A percentile compares a stretch with the other conserved stretches of the same genome.
These are phyloP conservation scores for Oncorhynchus keta DNA, from an alignment of 2,113 vertebrate species.

Conservation along the genomic window DNA sequence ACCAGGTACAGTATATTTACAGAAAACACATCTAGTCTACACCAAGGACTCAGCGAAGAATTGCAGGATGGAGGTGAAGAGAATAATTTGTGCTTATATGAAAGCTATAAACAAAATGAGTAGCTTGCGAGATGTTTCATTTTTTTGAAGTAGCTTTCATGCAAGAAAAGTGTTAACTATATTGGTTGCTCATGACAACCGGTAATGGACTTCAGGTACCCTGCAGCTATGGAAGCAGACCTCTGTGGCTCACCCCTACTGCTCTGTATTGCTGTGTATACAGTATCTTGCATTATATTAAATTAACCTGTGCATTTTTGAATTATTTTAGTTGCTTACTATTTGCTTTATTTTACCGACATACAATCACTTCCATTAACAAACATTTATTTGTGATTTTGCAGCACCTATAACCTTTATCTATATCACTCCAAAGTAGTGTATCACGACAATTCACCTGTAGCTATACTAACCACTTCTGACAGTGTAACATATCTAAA, in stretches of 20 bases:
- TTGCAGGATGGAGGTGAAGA: too few relatives aligned
- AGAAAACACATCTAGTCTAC: too few relatives aligned
- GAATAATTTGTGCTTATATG: too few relatives aligned
- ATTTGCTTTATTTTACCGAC: not conserved
- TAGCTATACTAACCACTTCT: not conserved
- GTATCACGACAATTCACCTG: not conserved
- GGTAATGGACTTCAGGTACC: slow-evolving; percentile 7
- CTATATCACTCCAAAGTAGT: not conserved
- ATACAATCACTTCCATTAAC: not conserved
- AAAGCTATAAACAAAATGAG: too few relatives aligned
- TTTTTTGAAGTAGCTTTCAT: too few relatives aligned
- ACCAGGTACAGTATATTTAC: too few relatives aligned
- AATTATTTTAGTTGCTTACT: not conserved
- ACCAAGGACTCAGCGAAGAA: too few relatives aligned
- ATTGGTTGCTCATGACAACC: slow-evolving; percentile 29
- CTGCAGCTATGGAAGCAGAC: not conserved
- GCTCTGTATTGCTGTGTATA: not conserved
- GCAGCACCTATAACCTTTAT: not conserved
- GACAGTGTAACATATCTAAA: not conserved
- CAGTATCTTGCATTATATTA: too few relatives aligned
- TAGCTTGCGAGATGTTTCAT: too few relatives aligned
- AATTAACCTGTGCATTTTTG: too few relatives aligned
- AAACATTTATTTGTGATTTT: not conserved
- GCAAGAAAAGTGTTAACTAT: not conserved
- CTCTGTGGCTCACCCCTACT: not conserved